Evolutionary conservation across 1,140 invertebrate genomes (phyloP).

Genomic region (Parapsyche elsis): DNA sequence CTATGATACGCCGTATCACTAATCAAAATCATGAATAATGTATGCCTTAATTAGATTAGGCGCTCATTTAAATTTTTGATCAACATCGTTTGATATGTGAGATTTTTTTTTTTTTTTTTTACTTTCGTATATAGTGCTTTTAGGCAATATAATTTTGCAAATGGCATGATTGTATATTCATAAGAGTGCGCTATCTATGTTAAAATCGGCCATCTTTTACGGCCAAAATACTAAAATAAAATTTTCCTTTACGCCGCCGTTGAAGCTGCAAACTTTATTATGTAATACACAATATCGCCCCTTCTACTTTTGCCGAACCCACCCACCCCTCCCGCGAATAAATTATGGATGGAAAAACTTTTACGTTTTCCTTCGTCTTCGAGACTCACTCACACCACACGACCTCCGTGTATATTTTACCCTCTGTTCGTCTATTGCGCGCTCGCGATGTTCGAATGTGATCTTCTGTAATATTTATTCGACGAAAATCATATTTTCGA

Average conservation of each 20-base stretch:
- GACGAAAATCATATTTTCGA: conserved; percentile 8
- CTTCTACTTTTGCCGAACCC: too few species aligned
- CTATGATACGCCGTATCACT: conserved; percentile 1
- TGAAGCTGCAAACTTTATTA: conserved; percentile 49
- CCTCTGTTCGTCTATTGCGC: background rate
- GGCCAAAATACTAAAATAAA: conserved; percentile 36
- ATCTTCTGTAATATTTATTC: conserved; percentile 6
- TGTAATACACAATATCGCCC: conserved; percentile 50
- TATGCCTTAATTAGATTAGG: conserved; percentile 1
- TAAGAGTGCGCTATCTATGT: background rate
- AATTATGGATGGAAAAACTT: conserved; percentile 53
- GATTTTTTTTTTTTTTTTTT: too few species aligned
- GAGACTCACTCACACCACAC: conserved; percentile 8
- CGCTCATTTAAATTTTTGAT: conserved; percentile 1
- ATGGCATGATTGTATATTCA: background rate
- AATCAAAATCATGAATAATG: background rate
- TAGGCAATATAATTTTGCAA: too few species aligned
- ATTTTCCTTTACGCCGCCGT: conserved; percentile 15
- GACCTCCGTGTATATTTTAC: conserved; percentile 21
- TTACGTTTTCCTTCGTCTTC: conserved; percentile 37
- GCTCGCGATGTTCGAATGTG: background rate
- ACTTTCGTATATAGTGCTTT: background rate
- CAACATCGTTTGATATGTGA: background rate
- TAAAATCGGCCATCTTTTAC: conserved; percentile 28
- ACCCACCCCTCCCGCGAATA: conserved; percentile 39